A percentile compares a stretch with the other conserved stretches of the same genome.
phyloP scores from a whole-genome alignment of 2,113 vertebrate species.

The Monopterus albus region DNA sequence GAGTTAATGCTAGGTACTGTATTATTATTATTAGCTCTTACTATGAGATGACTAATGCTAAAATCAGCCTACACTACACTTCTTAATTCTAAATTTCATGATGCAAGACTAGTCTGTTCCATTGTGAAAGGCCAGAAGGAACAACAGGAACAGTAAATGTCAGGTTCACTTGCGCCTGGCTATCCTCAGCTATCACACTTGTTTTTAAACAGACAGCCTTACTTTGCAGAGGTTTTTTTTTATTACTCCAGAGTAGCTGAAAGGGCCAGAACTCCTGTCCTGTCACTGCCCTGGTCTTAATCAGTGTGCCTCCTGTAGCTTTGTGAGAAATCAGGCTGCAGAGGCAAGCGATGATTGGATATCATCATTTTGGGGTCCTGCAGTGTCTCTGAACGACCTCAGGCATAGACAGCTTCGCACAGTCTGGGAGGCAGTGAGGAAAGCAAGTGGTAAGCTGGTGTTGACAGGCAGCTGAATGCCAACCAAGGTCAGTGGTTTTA shows the following conservation, averaged over 20 bases:
- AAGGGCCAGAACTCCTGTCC: slow-evolving; percentile 26
- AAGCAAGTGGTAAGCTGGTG: background rate
- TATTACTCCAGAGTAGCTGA: slow-evolving; percentile 1
- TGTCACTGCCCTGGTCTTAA: slow-evolving; percentile 41
- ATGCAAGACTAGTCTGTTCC: background rate
- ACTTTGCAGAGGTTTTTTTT: background rate
- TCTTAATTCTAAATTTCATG: background rate
- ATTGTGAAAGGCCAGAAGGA: background rate
- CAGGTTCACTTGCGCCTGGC: slow-evolving; percentile 5
- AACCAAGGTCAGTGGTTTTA: slow-evolving; percentile 10
- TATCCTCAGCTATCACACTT: slow-evolving; percentile 12
- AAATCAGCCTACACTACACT: too few relatives aligned
- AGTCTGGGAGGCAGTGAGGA: slow-evolving; percentile 6
- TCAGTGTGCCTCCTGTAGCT: slow-evolving; percentile 47
- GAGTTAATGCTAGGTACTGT: too few relatives aligned
- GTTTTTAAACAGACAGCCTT: slow-evolving; percentile 18
- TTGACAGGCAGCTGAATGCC: slow-evolving; percentile 33
- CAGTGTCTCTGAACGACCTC: slow-evolving; percentile 20
- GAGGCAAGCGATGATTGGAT: slow-evolving; percentile 51
- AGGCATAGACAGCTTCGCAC: slow-evolving; percentile 9
- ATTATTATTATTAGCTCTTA: too few relatives aligned
- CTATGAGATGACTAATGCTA: too few relatives aligned
- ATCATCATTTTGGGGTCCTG: slow-evolving; percentile 32
- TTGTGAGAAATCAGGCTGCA: slow-evolving; percentile 26
- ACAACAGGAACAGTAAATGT: slow-evolving; percentile 19